Base-by-base conservation (phyloP, 2,797 vertebrate genomes). In the Taenioides sp. region DNA sequence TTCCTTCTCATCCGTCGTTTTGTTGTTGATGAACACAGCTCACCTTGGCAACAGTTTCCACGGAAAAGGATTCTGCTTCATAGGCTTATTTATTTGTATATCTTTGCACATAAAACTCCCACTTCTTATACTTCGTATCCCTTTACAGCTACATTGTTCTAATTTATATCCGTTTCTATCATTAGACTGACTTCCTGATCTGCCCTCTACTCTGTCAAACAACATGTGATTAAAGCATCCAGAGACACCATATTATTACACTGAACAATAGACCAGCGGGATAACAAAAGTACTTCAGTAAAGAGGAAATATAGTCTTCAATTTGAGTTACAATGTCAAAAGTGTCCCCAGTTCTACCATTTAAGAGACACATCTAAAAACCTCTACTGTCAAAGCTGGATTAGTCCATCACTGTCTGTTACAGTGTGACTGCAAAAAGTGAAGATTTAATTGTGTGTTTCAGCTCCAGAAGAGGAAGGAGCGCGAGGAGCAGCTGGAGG, bases 391-490 rank as follows among this genome's bases (percentile, higher is more conserved):
- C 34, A 81, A 40, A 77, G 72, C 75, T 37, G 22, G 20, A 52
- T 2, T 11, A 62, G 11, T 54, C 67, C n/a, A 28, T 64, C 52
- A 58, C n/a, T 74, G n/a, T 57, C 66, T 74, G 50, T 7, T 31
- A 70, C 74, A 85, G 76, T 80, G 83, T 80, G 64, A 68, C 71
- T 80, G 4, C 23, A 18, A 59, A 12, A 59, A 37, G 73, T 50
- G 72, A 64, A 11, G 9, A 49, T 58, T 72, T 47, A 88, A 76
- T 92, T 74, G 60, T 22, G 70, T 14, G 20, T 58, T 50, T 75
- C 67, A 98, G 97, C 93, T 98, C 82, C 96, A 98, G 93, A 98
- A 98, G 90, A 95, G 95, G 77, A 98, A 98, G 78, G 97, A 98
- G 87, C 90, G 96, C 1, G 97, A 97, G 88, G 96, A 97, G 86